Percentiles rank a stretch among this genome's conserved stretches.
These are phyloP conservation scores for Pangasius mekongensis DNA, from an alignment of 2,797 vertebrate species.

Conservation along the genomic window DNA sequence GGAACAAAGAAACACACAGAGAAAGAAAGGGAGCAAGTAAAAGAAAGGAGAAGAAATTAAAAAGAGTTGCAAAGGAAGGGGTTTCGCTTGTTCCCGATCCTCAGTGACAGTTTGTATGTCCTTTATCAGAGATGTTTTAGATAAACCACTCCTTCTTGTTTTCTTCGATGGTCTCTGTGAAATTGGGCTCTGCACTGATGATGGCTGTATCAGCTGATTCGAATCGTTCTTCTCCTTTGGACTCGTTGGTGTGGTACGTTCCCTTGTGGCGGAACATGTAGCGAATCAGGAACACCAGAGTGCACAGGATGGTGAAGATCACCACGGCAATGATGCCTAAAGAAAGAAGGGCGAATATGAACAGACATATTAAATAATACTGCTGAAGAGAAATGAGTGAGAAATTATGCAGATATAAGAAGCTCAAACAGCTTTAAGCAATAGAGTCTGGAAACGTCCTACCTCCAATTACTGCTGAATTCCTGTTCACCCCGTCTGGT, in stretches of 20 bases:
- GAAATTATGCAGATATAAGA: background rate
- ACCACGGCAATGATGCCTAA: conserved; percentile 95
- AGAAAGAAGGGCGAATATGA: background rate
- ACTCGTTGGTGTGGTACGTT: conserved; percentile 98
- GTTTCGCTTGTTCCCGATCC: conserved; percentile 1
- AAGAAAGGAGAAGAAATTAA: background rate
- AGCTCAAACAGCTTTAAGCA: background rate
- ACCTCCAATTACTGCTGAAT: conserved; percentile 98
- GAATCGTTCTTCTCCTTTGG: conserved; percentile 87
- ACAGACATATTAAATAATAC: background rate
- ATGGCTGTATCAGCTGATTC: conserved; percentile 89
- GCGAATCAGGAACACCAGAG: conserved; percentile 95
- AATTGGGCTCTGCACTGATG: conserved; percentile 92
- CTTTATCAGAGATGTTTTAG: conserved; percentile 65
- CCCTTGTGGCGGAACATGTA: conserved; percentile 99
- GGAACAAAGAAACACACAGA: conserved; percentile 1
- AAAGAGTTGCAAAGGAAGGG: conserved; percentile 1
- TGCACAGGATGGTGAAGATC: conserved; percentile 98
- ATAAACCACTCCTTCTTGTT: conserved; percentile 99
- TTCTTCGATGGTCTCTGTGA: conserved; percentile 96
- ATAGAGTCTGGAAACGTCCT: conserved; percentile 3
- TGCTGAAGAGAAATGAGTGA: background rate
- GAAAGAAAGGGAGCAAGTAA: background rate
- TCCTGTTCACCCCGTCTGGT: conserved; percentile 95
- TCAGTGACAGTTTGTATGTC: conserved; percentile 43